phyloP scores from a whole-genome alignment of 2,888 invertebrate genomes.

The Meliscaeva auricollis region DNA sequence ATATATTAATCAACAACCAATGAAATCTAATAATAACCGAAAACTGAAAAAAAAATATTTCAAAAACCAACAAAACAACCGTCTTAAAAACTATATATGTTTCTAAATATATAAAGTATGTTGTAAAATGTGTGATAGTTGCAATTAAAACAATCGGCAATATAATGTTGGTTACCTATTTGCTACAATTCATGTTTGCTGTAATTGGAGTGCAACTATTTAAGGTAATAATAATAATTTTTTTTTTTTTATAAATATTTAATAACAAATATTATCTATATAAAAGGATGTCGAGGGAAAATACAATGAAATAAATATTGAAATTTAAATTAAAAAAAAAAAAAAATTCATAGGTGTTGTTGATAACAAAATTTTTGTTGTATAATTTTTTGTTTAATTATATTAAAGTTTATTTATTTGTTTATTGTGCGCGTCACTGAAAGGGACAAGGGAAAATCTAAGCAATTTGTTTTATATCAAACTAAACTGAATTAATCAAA shows the following conservation, averaged over 20 bases:
- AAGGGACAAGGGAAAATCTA: too few relatives aligned
- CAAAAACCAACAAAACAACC: conserved; percentile 54
- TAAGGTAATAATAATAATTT: conserved; percentile 86
- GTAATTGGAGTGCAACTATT: conserved; percentile 99
- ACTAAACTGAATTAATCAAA: too few relatives aligned
- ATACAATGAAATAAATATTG: conserved; percentile 59
- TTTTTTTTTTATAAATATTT: conserved; percentile 71
- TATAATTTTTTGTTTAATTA: not conserved
- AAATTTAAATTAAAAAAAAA: conserved; percentile 17
- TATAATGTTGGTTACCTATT: conserved; percentile 99
- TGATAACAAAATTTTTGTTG: conserved; percentile 53
- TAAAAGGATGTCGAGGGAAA: conserved; percentile 69
- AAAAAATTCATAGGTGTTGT: conserved; percentile 68
- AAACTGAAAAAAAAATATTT: conserved; percentile 6
- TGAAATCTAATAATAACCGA: conserved; percentile 7
- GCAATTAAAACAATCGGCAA: conserved; percentile 99
- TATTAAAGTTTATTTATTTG: conserved; percentile 3
- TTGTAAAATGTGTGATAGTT: conserved; percentile 99
- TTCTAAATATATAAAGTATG: conserved; percentile 88
- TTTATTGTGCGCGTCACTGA: not conserved
- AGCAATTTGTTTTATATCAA: too few relatives aligned
- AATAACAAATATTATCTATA: conserved; percentile 74
- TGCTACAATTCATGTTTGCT: conserved; percentile 99
- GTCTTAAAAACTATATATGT: conserved; percentile 9
- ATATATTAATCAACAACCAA: conserved; percentile 26